These are phyloP conservation scores for Prionace glauca DNA, from an alignment of 2,797 vertebrate genomes.

Conservation along the genomic window DNA sequence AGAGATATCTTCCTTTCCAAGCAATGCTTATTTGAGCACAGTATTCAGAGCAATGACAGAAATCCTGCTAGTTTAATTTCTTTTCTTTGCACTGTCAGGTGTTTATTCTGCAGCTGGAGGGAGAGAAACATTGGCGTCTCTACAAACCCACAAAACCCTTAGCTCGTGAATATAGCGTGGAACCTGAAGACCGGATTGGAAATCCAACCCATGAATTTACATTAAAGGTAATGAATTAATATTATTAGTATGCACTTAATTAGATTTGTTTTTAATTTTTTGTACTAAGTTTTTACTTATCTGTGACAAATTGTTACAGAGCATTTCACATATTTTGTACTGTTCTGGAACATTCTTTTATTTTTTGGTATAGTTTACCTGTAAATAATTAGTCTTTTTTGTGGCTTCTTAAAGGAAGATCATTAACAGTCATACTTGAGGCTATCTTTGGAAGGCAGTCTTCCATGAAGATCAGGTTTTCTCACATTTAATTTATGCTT, in stretches of 20 bases:
- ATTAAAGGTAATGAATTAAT: slow-evolving; percentile 61
- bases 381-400: not conserved
- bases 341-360: not conserved
- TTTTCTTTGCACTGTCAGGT: slow-evolving; percentile 57
- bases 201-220: slow-evolving; percentile 70
- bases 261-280: not conserved
- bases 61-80: not conserved
- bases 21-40: not conserved
- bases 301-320: not conserved
- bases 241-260: not conserved
- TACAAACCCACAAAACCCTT: slow-evolving; percentile 71
- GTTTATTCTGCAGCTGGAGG: slow-evolving; percentile 83
- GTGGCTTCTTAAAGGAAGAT: not conserved
- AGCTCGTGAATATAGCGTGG: slow-evolving; percentile 73
- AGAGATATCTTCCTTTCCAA: not conserved
- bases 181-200: slow-evolving; percentile 68
- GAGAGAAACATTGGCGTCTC: slow-evolving; percentile 81
- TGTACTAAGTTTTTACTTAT: not conserved
- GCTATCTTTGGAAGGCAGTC: too few species aligned
- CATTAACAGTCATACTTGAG: not conserved
- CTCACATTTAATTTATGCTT: not conserved
- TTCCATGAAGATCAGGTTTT: not conserved
- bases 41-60: not conserved
- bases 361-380: not conserved
- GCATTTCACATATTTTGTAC: not conserved